Evolutionary conservation across 2,113 vertebrate genomes (phyloP), one percentile per base, ranked within the genome.

Genomic region (Platycercus adscitus): DNA sequence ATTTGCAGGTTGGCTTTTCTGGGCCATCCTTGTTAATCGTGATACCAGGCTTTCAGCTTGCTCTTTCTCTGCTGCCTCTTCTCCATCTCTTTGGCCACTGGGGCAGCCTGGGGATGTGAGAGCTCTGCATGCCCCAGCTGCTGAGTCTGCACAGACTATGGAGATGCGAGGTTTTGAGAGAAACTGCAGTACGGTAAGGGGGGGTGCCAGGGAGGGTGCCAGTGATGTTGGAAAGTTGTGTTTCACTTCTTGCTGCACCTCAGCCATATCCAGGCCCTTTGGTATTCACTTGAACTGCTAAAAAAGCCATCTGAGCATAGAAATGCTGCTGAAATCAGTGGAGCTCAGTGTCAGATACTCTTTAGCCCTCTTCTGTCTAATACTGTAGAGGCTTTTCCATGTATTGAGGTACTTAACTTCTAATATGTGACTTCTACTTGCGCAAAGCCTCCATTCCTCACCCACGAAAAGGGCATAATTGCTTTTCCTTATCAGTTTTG

Each of bases 191-290:
- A 1, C 9, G 37, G 60, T 69, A 19, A 64, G n/a, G 31, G 7
- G n/a, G 9, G 17, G 7, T 52, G 17, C 26, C 29, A 19, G 26
- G 19, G 29, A 82, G n/a, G 14, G 31, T 49, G 26, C 7, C n/a
- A 56, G 25, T 73, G 20, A 63, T 46, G 61, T 55, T 17, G 33
- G 17, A 60, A 56, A 56, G 10, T 44, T 81, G 6, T 23, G n/a
- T 60, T 83, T 70, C 11, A 25, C 31, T 69, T 75, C 53, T 47
- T 69, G 17, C 46, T 63, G 20, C 35, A 31, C 41, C 24, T 76
- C 69, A n/a, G 39, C 46, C 6, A 1, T 71, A n/a, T 24, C 64
- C 24, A 7, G 11, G 68, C 1, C 0, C 46, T 46, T 63, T 1
- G 1, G 35, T 37, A 10, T n/a, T 16, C 13, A 25, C 65, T 52